Percentiles rank a stretch among this genome's conserved stretches.
phyloP scores from a whole-genome alignment of 2,113 vertebrate genomes.

The Aegithalos caudatus region DNA sequence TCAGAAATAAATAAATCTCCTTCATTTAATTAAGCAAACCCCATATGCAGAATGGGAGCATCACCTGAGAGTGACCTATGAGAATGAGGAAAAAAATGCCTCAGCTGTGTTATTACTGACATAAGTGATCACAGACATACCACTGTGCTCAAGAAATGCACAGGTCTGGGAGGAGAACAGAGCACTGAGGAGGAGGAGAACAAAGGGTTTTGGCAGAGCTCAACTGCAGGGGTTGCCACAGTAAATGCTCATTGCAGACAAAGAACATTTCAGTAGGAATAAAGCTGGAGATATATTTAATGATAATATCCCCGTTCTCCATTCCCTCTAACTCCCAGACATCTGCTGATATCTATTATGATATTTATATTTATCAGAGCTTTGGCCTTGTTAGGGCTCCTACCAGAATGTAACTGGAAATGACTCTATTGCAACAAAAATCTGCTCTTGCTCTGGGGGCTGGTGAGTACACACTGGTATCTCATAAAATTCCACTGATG shows the following conservation, averaged over 20 bases:
- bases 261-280: neutral
- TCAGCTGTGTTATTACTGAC: neutral
- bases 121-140: neutral
- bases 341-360: neutral
- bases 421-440: neutral
- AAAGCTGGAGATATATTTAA: neutral
- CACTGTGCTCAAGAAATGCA: neutral
- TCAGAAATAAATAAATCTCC: neutral
- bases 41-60: neutral
- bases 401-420: neutral
- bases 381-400: neutral
- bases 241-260: neutral
- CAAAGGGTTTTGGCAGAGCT: neutral
- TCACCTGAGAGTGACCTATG: neutral
- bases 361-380: neutral
- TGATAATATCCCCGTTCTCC: neutral
- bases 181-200: neutral
- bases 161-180: neutral
- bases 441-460: neutral
- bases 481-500: neutral
- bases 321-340: neutral
- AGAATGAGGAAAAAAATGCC: neutral
- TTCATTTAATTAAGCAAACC: neutral
- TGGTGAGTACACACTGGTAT: neutral
- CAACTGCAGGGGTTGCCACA: neutral